Evolutionary conservation across 2,113 vertebrate genomes (phyloP).

Genomic region (Nesogale talazaci): DNA sequence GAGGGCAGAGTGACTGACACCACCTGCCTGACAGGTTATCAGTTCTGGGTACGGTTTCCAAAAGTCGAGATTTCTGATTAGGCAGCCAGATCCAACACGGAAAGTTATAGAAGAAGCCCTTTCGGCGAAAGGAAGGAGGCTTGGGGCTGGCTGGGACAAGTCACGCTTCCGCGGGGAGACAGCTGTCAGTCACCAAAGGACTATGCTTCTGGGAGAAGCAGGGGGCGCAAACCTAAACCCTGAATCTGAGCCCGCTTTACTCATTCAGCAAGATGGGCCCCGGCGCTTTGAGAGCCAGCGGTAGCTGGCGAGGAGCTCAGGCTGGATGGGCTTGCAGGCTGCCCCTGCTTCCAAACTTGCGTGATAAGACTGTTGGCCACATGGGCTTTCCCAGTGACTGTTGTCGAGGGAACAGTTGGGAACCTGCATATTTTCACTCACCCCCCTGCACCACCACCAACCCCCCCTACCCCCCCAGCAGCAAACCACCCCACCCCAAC

Average conservation of each 20-base stretch:
- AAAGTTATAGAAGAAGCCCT: neutral
- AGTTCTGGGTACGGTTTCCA: constrained; percentile 33
- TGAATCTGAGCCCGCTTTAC: neutral
- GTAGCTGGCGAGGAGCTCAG: neutral
- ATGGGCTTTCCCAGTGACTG: neutral
- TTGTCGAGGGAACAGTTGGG: no score
- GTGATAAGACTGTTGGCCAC: neutral
- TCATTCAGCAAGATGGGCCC: neutral
- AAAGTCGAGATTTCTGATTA: neutral
- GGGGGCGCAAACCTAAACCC: neutral
- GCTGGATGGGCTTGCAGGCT: neutral
- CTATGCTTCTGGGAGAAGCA: neutral
- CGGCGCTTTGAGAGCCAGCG: neutral
- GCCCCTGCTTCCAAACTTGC: no score
- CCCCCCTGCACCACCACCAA: no score
- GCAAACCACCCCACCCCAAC: no score
- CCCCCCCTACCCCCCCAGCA: no score
- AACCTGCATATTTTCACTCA: neutral
- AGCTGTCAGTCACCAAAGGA: neutral
- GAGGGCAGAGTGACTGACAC: neutral
- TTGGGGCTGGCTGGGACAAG: neutral
- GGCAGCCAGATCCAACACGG: neutral
- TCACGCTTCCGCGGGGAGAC: neutral
- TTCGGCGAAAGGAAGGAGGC: neutral
- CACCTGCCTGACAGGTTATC: neutral